phyloP scores from a whole-genome alignment of 2,113 vertebrate genomes.

The Empidonax alnorum region DNA sequence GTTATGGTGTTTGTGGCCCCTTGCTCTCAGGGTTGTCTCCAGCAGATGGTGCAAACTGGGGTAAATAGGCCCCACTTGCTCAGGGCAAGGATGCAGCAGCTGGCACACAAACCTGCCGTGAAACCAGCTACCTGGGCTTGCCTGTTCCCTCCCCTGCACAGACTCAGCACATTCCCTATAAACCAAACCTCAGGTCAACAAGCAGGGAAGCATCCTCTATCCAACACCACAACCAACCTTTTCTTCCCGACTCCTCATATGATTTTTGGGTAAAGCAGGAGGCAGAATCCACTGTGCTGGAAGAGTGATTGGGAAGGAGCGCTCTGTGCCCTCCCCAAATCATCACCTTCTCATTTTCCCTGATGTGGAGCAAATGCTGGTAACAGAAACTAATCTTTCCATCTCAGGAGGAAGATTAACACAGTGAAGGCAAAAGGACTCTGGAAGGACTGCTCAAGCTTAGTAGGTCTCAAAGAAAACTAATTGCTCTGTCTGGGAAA shows the following conservation, averaged over 20 bases:
- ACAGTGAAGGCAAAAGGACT: neutral
- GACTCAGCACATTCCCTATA: neutral
- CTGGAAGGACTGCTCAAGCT: neutral
- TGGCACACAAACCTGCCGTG: neutral
- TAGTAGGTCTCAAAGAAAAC: neutral
- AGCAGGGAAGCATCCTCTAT: neutral
- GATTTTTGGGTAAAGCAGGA: neutral
- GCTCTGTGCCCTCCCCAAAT: neutral
- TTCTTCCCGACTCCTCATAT: neutral
- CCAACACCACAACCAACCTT: neutral
- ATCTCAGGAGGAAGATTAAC: neutral
- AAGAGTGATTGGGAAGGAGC: neutral
- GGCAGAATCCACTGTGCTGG: neutral
- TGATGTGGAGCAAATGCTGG: neutral
- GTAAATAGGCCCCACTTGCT: fast-evolving
- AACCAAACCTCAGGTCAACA: neutral
- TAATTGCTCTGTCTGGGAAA: neutral
- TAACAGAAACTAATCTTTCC: neutral
- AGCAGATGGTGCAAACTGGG: neutral
- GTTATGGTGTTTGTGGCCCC: neutral
- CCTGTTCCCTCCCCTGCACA: neutral
- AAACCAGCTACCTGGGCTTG: neutral
- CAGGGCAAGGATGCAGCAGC: neutral
- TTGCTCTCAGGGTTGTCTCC: neutral
- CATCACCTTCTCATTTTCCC: neutral